A percentile compares a stretch with the other conserved stretches of the same genome.
Conservation (phyloP, 2,797 vertebrate genomes). For the Sus cebifrons region DNA sequence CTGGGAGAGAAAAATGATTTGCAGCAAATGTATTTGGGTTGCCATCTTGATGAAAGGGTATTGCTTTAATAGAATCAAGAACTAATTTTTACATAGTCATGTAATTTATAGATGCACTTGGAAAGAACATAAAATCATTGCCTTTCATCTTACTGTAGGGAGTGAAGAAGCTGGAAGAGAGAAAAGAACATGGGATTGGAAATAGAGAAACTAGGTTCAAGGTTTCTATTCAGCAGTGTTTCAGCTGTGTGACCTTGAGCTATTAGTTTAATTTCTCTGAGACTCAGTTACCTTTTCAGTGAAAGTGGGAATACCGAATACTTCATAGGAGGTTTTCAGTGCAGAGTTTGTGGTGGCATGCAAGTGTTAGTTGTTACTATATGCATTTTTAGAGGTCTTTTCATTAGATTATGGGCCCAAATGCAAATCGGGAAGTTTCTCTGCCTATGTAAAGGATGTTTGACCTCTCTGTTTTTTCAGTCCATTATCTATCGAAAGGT, state of each 20-base stretch:
- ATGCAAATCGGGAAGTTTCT: not conserved
- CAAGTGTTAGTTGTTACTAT: rapidly evolving
- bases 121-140: not conserved
- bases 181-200: not conserved
- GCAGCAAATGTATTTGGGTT: not conserved
- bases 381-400: not conserved
- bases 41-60: constrained; percentile 28
- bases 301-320: not conserved
- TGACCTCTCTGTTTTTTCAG: not conserved
- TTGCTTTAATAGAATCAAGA: not conserved
- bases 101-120: not conserved
- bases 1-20: not conserved
- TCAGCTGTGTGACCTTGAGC: not conserved
- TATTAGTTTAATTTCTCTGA: not conserved
- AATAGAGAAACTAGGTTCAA: not conserved
- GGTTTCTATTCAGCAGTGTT: not conserved
- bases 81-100: constrained; percentile 5
- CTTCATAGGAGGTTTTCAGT: not conserved
- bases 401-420: not conserved
- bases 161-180: not conserved
- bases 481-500: not conserved
- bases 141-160: not conserved
- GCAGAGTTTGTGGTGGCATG: rapidly evolving
- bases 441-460: not conserved
- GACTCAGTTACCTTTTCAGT: not conserved